phyloP scores from a whole-genome alignment of 1,140 invertebrate species.

The Phocides pigmalion region DNA sequence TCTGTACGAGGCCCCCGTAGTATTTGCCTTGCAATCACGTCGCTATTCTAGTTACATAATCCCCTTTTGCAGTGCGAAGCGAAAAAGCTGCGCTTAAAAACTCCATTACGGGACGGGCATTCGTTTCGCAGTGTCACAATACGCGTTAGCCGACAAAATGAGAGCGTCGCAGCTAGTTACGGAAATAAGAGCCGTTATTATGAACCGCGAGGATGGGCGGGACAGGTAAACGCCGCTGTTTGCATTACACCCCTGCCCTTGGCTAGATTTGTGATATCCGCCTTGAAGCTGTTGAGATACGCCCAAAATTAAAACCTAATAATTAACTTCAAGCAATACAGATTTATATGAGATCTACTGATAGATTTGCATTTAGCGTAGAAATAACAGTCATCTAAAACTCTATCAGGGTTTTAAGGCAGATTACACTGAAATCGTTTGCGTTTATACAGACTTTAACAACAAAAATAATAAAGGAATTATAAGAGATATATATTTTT shows the following conservation, averaged over 20 bases:
- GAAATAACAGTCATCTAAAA: no score
- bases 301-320: no score
- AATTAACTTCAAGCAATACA: no score
- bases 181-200: slow-evolving; percentile 79
- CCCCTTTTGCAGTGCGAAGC: slow-evolving; percentile 61
- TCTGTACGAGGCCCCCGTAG: slow-evolving; percentile 49
- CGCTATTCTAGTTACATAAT: slow-evolving; percentile 72
- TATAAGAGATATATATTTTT: no score
- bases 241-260: slow-evolving; percentile 65
- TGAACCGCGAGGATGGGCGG: slow-evolving; percentile 62
- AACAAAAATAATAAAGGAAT: no score
- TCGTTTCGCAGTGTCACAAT: slow-evolving; percentile 76
- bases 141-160: slow-evolving; percentile 77
- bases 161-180: slow-evolving; percentile 76
- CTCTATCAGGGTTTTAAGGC: no score
- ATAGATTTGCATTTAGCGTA: no score
- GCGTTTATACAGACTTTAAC: no score
- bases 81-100: slow-evolving; percentile 76
- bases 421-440: no score
- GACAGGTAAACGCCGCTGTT: slow-evolving; percentile 73
- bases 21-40: slow-evolving; percentile 66
- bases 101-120: slow-evolving; percentile 73
- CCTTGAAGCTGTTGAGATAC: slow-evolving; percentile 13
- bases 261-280: slow-evolving; percentile 74
- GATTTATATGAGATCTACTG: no score